Evolutionary conservation across 30 jellyfish, hydroid and myxozoan genomes (phyloP).

Genomic region (Euphysa ruthae): DNA sequence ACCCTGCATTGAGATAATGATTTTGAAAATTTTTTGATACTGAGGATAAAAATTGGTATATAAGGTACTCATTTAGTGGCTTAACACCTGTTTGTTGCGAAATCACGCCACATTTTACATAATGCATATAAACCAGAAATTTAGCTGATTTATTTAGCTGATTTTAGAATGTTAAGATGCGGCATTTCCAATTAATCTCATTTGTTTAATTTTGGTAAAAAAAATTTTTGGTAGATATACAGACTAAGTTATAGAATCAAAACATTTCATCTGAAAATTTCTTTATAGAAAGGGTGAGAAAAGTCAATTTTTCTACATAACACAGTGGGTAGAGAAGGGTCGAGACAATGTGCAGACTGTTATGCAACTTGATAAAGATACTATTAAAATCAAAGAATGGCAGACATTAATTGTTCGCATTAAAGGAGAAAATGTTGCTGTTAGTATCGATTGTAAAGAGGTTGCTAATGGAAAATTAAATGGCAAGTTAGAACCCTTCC

Average conservation of each 20-base stretch:
- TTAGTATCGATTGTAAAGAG: slow-evolving; percentile 11
- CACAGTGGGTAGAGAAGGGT: background rate
- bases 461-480: background rate
- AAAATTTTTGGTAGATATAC: too few species aligned
- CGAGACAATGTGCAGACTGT: background rate
- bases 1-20: too few species aligned
- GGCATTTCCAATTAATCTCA: too few species aligned
- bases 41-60: too few species aligned
- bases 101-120: too few species aligned
- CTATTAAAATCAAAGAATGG: background rate
- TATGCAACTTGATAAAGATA: background rate
- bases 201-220: too few species aligned
- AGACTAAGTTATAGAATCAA: background rate
- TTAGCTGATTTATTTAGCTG: too few species aligned
- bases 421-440: background rate
- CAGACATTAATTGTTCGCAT: slow-evolving; percentile 10
- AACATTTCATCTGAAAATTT: background rate
- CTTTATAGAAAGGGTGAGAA: background rate
- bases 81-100: too few species aligned
- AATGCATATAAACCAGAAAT: too few species aligned
- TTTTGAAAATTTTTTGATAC: too few species aligned
- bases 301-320: background rate
- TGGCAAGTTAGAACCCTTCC: background rate
- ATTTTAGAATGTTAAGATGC: too few species aligned
- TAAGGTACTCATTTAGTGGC: too few species aligned